These are phyloP conservation scores for Acleris emargana DNA, from an alignment of 2,888 invertebrate species.

Conservation along the genomic window DNA sequence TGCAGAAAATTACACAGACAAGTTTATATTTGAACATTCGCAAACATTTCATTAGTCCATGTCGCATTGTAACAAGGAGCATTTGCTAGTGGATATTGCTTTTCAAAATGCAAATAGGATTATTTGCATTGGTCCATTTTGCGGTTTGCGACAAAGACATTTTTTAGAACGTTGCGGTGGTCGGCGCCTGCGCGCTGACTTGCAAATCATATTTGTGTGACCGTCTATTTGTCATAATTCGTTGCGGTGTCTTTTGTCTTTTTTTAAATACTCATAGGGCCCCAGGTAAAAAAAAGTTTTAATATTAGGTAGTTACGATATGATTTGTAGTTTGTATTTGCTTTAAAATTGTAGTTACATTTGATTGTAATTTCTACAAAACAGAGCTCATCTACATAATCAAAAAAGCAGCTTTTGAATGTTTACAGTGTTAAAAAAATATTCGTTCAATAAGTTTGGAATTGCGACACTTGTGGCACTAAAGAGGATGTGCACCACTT, in stretches of 20 bases:
- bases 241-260: constrained; percentile 57
- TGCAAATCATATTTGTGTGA: constrained; percentile 59
- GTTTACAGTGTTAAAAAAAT: too few species aligned
- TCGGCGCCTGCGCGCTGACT: constrained; percentile 57
- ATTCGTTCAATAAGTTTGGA: too few species aligned
- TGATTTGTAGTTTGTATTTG: too few species aligned
- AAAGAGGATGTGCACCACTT: too few species aligned
- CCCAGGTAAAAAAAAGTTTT: neutral
- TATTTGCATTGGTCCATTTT: constrained; percentile 44
- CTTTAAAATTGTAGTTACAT: too few species aligned
- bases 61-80: neutral
- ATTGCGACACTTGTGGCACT: too few species aligned
- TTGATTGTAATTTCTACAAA: too few species aligned
- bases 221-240: constrained; percentile 63
- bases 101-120: neutral
- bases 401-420: too few species aligned
- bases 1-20: constrained; percentile 4
- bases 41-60: neutral
- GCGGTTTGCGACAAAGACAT: constrained; percentile 68
- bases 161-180: constrained; percentile 52
- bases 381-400: too few species aligned
- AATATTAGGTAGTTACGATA: neutral
- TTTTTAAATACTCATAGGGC: constrained; percentile 1
- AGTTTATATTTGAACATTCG: neutral
- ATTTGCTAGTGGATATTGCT: neutral